phyloP scores from a whole-genome alignment of 2,888 invertebrate species.

The Aelia acuminata region DNA sequence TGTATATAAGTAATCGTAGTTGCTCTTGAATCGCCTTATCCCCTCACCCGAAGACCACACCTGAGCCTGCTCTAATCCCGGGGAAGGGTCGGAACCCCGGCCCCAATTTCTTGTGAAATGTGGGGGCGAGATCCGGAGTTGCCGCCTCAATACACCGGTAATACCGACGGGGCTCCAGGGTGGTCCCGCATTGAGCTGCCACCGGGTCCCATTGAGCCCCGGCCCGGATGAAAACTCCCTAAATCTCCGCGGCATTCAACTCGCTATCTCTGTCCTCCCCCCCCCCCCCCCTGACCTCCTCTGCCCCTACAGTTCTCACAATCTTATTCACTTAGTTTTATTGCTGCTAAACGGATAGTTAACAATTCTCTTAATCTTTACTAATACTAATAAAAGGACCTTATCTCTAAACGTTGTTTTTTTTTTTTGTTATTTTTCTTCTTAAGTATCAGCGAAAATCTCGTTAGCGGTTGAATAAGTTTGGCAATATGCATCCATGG shows the following conservation, averaged over 20 bases:
- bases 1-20: no score
- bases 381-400: background rate
- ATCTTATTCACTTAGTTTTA: conserved; percentile 6
- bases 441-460: no score
- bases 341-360: background rate
- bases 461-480: no score
- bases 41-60: background rate
- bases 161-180: background rate
- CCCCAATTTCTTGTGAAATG: conserved; percentile 46
- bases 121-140: background rate
- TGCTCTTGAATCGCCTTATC: background rate
- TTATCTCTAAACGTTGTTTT: background rate
- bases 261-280: background rate
- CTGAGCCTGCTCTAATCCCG: background rate
- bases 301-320: background rate
- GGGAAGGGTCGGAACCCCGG: background rate
- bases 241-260: conserved; percentile 23
- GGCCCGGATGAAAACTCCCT: conserved; percentile 38
- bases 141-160: conserved; percentile 46
- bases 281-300: background rate
- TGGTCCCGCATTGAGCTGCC: background rate
- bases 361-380: background rate
- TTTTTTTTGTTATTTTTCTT: no score
- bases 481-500: no score
- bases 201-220: background rate